A percentile compares a stretch with the other conserved stretches of the same genome.
These are phyloP conservation scores for Mormyrus hasselquistii DNA, from an alignment of 2,797 vertebrate species.

Conservation along the genomic window DNA sequence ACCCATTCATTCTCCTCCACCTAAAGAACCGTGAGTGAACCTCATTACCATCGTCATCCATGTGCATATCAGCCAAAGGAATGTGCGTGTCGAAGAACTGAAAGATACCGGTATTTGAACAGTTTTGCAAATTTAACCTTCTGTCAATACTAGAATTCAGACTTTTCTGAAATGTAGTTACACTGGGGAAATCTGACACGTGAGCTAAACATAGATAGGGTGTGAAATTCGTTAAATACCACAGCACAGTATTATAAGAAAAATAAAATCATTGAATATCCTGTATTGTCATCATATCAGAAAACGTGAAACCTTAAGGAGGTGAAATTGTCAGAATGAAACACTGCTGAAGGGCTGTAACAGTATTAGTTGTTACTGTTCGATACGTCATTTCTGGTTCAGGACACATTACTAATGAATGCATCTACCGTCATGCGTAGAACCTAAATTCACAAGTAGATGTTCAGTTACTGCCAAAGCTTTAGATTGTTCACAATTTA, in stretches of 20 bases:
- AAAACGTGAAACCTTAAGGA: not conserved
- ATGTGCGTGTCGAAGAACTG: not conserved
- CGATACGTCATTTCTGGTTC: not conserved
- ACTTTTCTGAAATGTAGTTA: not conserved
- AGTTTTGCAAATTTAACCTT: not conserved
- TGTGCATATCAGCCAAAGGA: not conserved
- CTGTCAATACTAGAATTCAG: not conserved
- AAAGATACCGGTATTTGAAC: not conserved
- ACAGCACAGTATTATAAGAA: not conserved
- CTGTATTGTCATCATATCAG: not conserved
- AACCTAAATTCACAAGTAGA: not conserved
- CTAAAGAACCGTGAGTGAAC: constrained; percentile 47
- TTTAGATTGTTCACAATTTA: not conserved
- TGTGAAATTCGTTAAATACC: not conserved
- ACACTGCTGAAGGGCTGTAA: not conserved
- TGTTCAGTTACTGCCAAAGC: not conserved
- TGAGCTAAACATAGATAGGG: not conserved
- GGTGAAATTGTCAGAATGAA: not conserved
- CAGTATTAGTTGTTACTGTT: not conserved
- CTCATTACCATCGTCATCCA: not conserved
- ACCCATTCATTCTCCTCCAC: constrained; percentile 98
- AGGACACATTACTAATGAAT: not conserved
- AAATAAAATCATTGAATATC: not conserved
- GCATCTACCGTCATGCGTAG: not conserved
- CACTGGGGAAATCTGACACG: not conserved